phyloP scores from a whole-genome alignment of 2,113 vertebrate species.

The Sapayoa aenigma region DNA sequence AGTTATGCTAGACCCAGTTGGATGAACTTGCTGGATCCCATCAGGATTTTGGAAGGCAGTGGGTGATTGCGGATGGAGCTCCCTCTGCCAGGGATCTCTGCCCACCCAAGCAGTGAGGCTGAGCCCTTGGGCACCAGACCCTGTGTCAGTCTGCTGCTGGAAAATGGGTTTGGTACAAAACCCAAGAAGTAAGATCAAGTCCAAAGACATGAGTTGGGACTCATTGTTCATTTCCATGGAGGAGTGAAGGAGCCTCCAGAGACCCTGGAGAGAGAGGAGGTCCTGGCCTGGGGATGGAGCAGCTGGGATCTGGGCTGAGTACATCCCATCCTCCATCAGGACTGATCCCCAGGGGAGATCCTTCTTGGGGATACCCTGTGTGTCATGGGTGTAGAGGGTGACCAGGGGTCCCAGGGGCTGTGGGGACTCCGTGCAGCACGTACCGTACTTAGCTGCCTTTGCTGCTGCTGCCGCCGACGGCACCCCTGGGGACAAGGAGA shows the following conservation, averaged over 20 bases:
- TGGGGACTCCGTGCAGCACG: accelerated
- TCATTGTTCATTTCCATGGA: accelerated
- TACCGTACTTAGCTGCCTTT: constrained; percentile 65
- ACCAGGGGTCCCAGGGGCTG: not conserved
- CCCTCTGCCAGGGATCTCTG: not conserved
- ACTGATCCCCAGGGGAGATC: not conserved
- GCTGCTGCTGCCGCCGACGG: constrained; percentile 38
- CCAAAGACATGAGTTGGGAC: not conserved
- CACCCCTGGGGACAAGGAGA: not conserved
- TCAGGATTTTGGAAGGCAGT: accelerated
- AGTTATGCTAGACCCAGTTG: not conserved
- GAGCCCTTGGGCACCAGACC: no score
- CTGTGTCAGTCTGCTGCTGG: not conserved
- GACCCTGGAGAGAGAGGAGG: not conserved
- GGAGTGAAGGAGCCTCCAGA: not conserved
- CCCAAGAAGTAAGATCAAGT: not conserved
- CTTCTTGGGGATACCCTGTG: no score
- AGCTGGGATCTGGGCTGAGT: not conserved
- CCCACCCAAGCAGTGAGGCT: not conserved
- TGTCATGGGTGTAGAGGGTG: not conserved
- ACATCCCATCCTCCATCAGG: accelerated
- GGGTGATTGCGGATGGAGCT: not conserved
- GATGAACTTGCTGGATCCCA: not conserved
- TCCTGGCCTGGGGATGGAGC: not conserved
- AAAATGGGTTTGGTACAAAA: not conserved